Evolutionary conservation across 2,113 vertebrate species (phyloP).

Genomic region (Melanerpes aurifrons): DNA sequence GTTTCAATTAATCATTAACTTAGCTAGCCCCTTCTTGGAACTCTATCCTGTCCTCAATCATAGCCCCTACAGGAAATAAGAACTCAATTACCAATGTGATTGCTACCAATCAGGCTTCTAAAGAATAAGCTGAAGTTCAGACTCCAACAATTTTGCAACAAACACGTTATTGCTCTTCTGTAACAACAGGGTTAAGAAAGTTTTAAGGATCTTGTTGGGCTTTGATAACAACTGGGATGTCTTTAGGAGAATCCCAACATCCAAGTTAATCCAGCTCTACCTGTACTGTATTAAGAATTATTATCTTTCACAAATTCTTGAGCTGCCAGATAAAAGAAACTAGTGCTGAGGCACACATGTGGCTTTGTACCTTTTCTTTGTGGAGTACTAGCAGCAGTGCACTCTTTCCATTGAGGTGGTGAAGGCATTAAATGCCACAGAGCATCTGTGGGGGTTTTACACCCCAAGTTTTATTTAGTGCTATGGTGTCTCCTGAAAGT

Average conservation of each 20-base stretch:
- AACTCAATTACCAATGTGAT: background rate
- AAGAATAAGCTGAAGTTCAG: background rate
- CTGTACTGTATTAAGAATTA: background rate
- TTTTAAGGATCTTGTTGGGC: background rate
- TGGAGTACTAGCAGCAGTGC: background rate
- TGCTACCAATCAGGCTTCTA: background rate
- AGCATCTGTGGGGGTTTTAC: background rate
- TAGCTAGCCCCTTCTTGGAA: background rate
- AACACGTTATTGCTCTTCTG: background rate
- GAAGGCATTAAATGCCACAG: background rate
- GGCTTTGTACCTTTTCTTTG: background rate
- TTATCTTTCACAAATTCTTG: background rate
- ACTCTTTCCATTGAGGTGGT: background rate
- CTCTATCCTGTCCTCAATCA: background rate
- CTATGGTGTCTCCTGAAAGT: background rate
- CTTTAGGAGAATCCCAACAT: background rate
- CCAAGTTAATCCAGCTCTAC: background rate
- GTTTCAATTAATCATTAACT: background rate
- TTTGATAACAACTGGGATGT: background rate
- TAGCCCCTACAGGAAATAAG: constrained; percentile 2
- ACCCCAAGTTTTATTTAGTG: background rate
- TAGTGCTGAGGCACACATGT: background rate
- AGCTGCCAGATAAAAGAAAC: background rate
- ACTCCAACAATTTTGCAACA: background rate
- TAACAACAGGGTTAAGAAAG: background rate